phyloP scores from a whole-genome alignment of 1,140 invertebrate genomes.

The Lysiphlebus fabarum region DNA sequence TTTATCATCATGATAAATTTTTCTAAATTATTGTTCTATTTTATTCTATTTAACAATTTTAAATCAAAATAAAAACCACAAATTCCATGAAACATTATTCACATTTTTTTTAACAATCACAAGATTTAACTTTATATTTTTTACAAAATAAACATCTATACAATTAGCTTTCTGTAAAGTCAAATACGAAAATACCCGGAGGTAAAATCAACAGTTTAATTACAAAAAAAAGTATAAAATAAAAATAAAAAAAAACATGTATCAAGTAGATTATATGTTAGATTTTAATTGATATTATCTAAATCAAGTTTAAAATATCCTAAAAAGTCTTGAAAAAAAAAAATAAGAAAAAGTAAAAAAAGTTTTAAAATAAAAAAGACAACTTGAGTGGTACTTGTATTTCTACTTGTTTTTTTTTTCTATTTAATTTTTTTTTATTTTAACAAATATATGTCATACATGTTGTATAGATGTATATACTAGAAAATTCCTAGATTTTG shows the following conservation, averaged over 20 bases:
- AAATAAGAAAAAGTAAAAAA: too few species aligned
- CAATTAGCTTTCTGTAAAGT: background rate
- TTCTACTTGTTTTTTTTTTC: too few species aligned
- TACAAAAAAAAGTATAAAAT: too few species aligned
- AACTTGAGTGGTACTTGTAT: background rate
- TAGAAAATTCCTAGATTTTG: constrained; percentile 22
- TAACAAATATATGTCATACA: background rate
- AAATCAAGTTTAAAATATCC: constrained; percentile 8
- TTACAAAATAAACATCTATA: too few species aligned
- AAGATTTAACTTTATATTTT: too few species aligned
- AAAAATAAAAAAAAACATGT: background rate
- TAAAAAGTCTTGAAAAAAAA: constrained; percentile 1
- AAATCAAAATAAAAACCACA: too few species aligned
- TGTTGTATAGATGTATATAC: too few species aligned
- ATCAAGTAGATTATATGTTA: constrained; percentile 1
- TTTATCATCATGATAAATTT: too few species aligned
- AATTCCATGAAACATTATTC: too few species aligned
- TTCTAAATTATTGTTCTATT: too few species aligned
- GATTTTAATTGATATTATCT: constrained; percentile 14
- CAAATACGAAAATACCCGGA: background rate
- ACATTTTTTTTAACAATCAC: too few species aligned
- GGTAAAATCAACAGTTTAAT: background rate
- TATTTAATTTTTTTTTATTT: constrained; percentile 11
- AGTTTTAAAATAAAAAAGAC: background rate
- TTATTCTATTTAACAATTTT: too few species aligned